Percentiles rank a stretch among this genome's conserved stretches.
These are phyloP conservation scores for Altica lythri DNA, from an alignment of 2,888 invertebrate genomes.

Conservation along the genomic window DNA sequence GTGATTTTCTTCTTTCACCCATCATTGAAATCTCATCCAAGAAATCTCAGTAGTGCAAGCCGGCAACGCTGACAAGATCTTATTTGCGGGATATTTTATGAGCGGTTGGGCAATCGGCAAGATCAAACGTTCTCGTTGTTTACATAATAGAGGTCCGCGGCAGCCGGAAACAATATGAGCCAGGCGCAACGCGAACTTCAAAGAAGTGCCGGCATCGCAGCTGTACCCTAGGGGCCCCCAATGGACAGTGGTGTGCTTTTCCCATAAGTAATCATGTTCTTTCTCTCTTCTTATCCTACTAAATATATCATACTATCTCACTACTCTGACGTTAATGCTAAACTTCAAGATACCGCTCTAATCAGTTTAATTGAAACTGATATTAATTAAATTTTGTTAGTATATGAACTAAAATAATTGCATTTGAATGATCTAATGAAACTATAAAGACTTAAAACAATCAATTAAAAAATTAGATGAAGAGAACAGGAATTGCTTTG, in stretches of 20 bases:
- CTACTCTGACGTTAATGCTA: too few species aligned
- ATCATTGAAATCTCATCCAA: not conserved
- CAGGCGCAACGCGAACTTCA: constrained; percentile 56
- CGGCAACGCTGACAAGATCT: constrained; percentile 39
- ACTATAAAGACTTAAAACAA: too few species aligned
- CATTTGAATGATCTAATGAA: too few species aligned
- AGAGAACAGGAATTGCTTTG: too few species aligned
- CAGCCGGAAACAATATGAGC: constrained; percentile 61
- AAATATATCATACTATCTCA: too few species aligned
- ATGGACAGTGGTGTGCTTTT: constrained; percentile 24
- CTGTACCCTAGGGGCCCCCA: constrained; percentile 41
- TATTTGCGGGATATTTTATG: constrained; percentile 57
- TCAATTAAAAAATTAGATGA: too few species aligned
- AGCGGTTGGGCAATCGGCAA: constrained; percentile 58
- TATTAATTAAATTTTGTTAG: too few species aligned
- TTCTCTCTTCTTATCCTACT: not conserved
- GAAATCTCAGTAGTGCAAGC: not conserved
- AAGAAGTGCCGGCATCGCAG: constrained; percentile 55
- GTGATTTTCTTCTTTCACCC: not conserved
- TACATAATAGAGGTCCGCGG: constrained; percentile 72
- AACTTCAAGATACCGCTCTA: too few species aligned
- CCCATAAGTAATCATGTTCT: too few species aligned
- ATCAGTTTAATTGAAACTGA: too few species aligned
- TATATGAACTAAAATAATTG: too few species aligned
- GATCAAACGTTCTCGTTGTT: constrained; percentile 69